Conservation (phyloP, 2,888 invertebrate species). For the Cataglyphis livida region DNA sequence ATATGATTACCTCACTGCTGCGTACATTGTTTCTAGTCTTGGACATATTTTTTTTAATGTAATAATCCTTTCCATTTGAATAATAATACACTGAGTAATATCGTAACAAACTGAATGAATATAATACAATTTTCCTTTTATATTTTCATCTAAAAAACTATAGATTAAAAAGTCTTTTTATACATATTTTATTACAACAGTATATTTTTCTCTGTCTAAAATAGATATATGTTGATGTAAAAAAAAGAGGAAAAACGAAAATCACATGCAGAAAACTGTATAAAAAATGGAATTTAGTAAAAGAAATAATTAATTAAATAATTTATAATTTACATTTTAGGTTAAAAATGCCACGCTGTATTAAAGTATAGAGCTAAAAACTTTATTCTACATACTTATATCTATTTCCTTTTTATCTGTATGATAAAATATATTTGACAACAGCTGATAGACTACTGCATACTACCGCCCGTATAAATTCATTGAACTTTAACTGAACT, state of each 20-base stretch:
- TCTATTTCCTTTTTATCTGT: background rate
- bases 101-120: background rate
- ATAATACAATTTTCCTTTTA: background rate
- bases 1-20: constrained; percentile 63
- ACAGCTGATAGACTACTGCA: no score
- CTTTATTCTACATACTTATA: background rate
- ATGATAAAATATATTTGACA: background rate
- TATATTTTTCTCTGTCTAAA: background rate
- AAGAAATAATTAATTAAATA: background rate
- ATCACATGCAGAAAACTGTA: background rate
- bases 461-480: background rate
- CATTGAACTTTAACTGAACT: background rate
- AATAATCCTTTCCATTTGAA: background rate
- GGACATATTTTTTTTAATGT: constrained; percentile 50
- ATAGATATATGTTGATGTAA: background rate
- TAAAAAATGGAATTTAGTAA: background rate
- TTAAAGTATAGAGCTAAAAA: background rate
- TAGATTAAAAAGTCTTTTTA: background rate
- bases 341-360: background rate
- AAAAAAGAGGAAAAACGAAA: background rate
- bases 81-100: background rate
- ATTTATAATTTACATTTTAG: constrained; percentile 4
- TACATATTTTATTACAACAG: background rate
- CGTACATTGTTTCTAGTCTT: constrained; percentile 55
- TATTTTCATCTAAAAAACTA: constrained; percentile 17